These are phyloP conservation scores for Lepidostoma basale DNA, from an alignment of 1,140 invertebrate species.

Conservation along the genomic window DNA sequence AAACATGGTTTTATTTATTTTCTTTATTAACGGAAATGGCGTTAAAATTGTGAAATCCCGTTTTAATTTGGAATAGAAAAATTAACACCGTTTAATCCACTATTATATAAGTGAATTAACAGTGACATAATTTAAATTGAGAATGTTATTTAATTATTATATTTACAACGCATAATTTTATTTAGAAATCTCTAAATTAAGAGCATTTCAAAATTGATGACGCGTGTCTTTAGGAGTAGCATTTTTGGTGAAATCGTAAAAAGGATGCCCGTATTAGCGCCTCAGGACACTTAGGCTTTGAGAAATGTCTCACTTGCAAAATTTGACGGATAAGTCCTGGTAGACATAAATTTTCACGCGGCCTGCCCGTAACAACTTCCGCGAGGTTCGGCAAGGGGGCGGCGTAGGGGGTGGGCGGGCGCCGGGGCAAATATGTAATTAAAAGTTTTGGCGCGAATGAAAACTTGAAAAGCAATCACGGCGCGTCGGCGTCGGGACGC, in stretches of 20 bases:
- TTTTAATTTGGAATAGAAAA: too few species aligned
- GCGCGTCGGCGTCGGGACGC: background rate
- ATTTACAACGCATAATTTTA: too few species aligned
- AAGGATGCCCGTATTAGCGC: background rate
- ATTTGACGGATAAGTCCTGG: constrained; percentile 16
- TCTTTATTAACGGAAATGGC: too few species aligned
- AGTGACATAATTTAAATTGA: too few species aligned
- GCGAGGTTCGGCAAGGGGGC: background rate
- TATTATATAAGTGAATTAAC: too few species aligned
- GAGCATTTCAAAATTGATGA: background rate
- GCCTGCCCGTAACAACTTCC: constrained; percentile 27
- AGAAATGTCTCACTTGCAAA: constrained; percentile 17
- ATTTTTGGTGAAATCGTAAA: background rate
- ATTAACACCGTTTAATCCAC: too few species aligned
- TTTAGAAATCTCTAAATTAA: too few species aligned
- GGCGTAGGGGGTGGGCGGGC: constrained; percentile 5
- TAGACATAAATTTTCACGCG: constrained; percentile 19
- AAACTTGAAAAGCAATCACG: constrained; percentile 47
- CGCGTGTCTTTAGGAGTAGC: background rate
- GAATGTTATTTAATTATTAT: too few species aligned
- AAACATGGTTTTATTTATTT: too few species aligned
- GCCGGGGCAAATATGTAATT: constrained; percentile 46
- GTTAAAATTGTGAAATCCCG: too few species aligned
- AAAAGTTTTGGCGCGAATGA: constrained; percentile 46
- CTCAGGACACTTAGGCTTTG: background rate